A percentile compares a stretch with the other conserved stretches of the same genome.
Conservation (phyloP, 2,888 invertebrate genomes). For the Lymantria monacha region DNA sequence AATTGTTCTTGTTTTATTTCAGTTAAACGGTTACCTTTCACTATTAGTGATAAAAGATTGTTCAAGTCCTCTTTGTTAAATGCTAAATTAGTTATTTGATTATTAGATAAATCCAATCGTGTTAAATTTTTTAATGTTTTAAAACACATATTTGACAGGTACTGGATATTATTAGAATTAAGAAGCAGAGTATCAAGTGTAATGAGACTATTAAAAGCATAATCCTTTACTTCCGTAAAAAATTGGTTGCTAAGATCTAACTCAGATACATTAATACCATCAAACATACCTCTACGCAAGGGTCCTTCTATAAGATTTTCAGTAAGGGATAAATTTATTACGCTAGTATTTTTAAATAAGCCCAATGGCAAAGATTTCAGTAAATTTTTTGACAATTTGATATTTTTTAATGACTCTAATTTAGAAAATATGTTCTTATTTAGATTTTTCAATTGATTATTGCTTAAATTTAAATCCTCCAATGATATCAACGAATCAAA, state of each 20-base stretch:
- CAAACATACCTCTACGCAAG: slow-evolving; percentile 51
- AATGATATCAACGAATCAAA: slow-evolving; percentile 41
- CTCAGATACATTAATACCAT: slow-evolving; percentile 50
- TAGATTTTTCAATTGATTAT: slow-evolving; percentile 43
- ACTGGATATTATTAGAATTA: slow-evolving; percentile 49
- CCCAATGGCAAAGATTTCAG: slow-evolving; percentile 44
- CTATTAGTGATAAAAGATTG: slow-evolving; percentile 40
- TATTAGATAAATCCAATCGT: slow-evolving; percentile 54
- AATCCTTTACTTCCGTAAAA: slow-evolving; percentile 48
- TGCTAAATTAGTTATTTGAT: slow-evolving; percentile 46
- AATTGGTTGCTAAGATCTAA: slow-evolving; percentile 52
- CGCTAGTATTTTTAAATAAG: slow-evolving; percentile 49
- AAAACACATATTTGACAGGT: slow-evolving; percentile 46
- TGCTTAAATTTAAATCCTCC: slow-evolving; percentile 38
- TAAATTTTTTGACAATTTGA: slow-evolving; percentile 53
- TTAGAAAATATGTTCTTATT: slow-evolving; percentile 39
- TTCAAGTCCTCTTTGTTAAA: slow-evolving; percentile 49
- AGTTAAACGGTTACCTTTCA: slow-evolving; percentile 49
- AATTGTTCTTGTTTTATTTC: slow-evolving; percentile 45
- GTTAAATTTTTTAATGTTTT: slow-evolving; percentile 37
- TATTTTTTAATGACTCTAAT: slow-evolving; percentile 25
- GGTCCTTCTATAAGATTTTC: slow-evolving; percentile 50
- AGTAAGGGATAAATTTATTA: slow-evolving; percentile 43
- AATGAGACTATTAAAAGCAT: slow-evolving; percentile 49
- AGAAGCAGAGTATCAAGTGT: slow-evolving; percentile 41